Evolutionary conservation across 1,140 invertebrate species (phyloP).

Genomic region (Thalassaphorura encarpata): DNA sequence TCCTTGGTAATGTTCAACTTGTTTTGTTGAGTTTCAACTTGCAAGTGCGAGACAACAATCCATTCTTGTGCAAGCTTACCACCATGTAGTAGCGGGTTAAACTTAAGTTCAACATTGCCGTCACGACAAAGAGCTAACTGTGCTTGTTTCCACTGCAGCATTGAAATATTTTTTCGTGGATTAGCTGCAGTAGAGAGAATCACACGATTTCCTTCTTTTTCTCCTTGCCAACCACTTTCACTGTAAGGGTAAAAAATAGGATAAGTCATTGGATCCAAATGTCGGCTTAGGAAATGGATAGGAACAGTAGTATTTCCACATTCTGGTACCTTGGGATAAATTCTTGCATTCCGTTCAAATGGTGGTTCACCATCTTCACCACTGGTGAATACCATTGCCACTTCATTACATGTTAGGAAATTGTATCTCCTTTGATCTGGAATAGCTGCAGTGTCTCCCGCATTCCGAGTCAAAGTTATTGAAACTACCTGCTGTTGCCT

Average conservation of each 20-base stretch:
- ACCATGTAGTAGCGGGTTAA: constrained; percentile 15
- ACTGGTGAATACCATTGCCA: constrained; percentile 19
- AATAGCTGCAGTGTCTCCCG: too few relatives aligned
- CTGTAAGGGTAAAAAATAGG: constrained; percentile 40
- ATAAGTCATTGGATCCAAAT: constrained; percentile 41
- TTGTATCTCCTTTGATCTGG: constrained; percentile 22
- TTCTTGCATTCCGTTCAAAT: constrained; percentile 12
- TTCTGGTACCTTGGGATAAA: constrained; percentile 1
- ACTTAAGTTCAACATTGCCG: constrained; percentile 35
- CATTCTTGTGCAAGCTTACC: constrained; percentile 34
- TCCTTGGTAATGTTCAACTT: constrained; percentile 28
- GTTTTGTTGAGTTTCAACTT: constrained; percentile 33
- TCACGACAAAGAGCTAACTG: too few relatives aligned
- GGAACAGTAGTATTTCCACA: not conserved
- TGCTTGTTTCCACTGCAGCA: constrained; percentile 39
- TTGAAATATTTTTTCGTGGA: constrained; percentile 33
- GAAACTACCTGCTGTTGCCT: constrained; percentile 12
- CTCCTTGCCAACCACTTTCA: constrained; percentile 37
- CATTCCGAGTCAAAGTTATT: constrained; percentile 7
- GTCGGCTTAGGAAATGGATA: not conserved
- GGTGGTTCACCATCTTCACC: constrained; percentile 16
- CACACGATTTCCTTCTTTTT: too few relatives aligned
- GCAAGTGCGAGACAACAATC: constrained; percentile 34
- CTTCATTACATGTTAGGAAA: constrained; percentile 10
- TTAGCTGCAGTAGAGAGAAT: not conserved